Base-by-base conservation (phyloP, 2,113 vertebrate genomes). In the Phaetusa simplex region DNA sequence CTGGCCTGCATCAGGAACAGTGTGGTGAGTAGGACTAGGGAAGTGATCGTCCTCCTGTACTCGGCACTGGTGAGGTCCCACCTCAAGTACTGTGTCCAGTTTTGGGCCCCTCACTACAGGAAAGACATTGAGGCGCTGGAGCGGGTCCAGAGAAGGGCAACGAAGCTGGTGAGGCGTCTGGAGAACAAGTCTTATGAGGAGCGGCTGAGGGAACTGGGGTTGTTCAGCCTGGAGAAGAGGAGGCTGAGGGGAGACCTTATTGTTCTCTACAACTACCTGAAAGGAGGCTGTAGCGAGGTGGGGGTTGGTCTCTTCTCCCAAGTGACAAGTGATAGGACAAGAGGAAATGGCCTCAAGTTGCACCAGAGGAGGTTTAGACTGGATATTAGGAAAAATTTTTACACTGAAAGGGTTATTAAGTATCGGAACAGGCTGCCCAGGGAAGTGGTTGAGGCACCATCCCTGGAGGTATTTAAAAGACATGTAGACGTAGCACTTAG, bases 401-500 rank as follows among this genome's bases (percentile, higher is more conserved):
- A 82, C 21, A 40, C 8, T 3, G 2, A 22, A 77, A 53, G 26
- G 7, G 3, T 53, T 81, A 21, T 77, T 9, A 64, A 24, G 14
- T 13, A 8, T 3, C 73, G 49, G 38, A 85, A 91, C 5, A 49
- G 55, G n/a, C 45, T 82, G 21, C 34, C 49, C n/a, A 45, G 76
- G 22, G 26, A 61, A 11, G 5, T 78, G 20, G 11, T 34, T 6
- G 50, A 61, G 36, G 56, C 34, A 8, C 20, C 17, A 17, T 47
- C 15, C 14, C 36, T 83, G 66, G 3, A 29, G 7, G 23, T 53
- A 29, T 72, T 86, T 21, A 29, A 11, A 72, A 89, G 27, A 45
- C 0, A 0, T 24, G 36, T 36, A 43, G 30, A 80, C 7, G 2
- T 58, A 23, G 15, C 4, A 1, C 27, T 72, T 66, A 15, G 13